Percentiles rank a stretch among this genome's conserved stretches.
phyloP scores from a whole-genome alignment of 2,888 invertebrate genomes.

The Prostheceraeus crozeri region DNA sequence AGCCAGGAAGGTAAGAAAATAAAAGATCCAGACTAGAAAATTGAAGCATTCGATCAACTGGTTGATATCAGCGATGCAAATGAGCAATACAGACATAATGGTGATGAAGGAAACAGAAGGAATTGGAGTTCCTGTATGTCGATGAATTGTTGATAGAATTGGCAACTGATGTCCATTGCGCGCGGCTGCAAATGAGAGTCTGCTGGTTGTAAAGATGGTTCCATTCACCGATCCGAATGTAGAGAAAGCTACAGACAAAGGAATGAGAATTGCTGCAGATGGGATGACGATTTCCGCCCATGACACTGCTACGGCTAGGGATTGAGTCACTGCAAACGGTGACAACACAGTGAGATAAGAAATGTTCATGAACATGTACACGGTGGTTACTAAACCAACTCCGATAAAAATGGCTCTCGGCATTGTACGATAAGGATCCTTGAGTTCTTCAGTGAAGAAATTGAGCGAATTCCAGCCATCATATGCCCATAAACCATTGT shows the following conservation, averaged over 20 bases:
- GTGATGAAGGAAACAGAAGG: slow-evolving; percentile 34
- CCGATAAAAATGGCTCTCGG: too few relatives aligned
- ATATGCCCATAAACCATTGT: too few relatives aligned
- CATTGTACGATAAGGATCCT: too few relatives aligned
- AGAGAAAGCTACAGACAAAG: slow-evolving; percentile 44
- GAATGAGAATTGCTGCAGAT: slow-evolving; percentile 42
- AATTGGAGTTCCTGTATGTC: slow-evolving; percentile 18
- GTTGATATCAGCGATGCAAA: slow-evolving; percentile 84
- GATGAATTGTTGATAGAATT: slow-evolving; percentile 32
- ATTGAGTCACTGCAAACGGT: too few relatives aligned
- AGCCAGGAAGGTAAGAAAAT: slow-evolving; percentile 86
- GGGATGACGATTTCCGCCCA: slow-evolving; percentile 42
- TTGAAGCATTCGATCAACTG: slow-evolving; percentile 94
- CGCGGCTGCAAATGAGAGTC: slow-evolving; percentile 35
- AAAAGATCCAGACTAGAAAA: slow-evolving; percentile 95
- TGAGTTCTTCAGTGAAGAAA: too few relatives aligned
- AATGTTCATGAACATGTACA: too few relatives aligned
- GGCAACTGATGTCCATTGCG: slow-evolving; percentile 34
- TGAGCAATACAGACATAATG: too few relatives aligned
- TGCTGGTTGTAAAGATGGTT: slow-evolving; percentile 40
- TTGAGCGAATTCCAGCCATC: too few relatives aligned
- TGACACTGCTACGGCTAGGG: too few relatives aligned
- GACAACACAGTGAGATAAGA: too few relatives aligned
- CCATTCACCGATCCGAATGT: slow-evolving; percentile 46
- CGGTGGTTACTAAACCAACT: too few relatives aligned